A percentile compares a stretch with the other conserved stretches of the same genome.
These are phyloP conservation scores for Meloe dianella DNA, from an alignment of 2,888 invertebrate genomes.

Conservation along the genomic window DNA sequence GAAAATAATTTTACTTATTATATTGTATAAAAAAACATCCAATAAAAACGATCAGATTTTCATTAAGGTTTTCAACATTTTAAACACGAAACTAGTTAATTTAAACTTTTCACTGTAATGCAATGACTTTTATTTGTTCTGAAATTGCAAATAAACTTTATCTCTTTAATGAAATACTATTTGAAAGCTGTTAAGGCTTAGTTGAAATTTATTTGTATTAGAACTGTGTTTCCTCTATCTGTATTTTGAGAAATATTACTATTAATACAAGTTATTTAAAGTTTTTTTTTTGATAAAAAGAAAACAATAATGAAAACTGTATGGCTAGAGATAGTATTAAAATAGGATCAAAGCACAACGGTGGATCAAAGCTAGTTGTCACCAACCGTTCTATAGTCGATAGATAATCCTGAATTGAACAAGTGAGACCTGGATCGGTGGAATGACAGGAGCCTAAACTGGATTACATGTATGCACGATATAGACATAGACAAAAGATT, in stretches of 20 bases:
- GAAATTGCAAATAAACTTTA: background rate
- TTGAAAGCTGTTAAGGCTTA: background rate
- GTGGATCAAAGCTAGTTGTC: background rate
- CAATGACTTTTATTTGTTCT: background rate
- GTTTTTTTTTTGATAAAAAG: background rate
- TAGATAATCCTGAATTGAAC: background rate
- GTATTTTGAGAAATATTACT: too few relatives aligned
- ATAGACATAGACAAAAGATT: background rate
- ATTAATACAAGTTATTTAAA: background rate
- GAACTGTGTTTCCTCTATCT: too few relatives aligned
- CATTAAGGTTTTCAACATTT: background rate
- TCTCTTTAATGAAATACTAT: background rate
- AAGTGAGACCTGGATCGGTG: background rate
- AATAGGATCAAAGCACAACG: conserved; percentile 1
- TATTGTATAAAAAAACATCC: too few relatives aligned
- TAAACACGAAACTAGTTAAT: background rate
- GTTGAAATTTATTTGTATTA: background rate
- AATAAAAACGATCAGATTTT: background rate
- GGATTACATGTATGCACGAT: background rate
- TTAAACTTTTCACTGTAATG: background rate
- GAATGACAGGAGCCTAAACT: background rate
- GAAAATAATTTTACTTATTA: too few relatives aligned
- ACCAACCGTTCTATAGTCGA: background rate
- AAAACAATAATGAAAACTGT: background rate
- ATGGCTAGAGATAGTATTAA: background rate